A percentile compares a stretch with the other conserved stretches of the same genome.
These are phyloP conservation scores for Beaufortia kweichowensis DNA, from an alignment of 2,113 vertebrate species.

Conservation along the genomic window DNA sequence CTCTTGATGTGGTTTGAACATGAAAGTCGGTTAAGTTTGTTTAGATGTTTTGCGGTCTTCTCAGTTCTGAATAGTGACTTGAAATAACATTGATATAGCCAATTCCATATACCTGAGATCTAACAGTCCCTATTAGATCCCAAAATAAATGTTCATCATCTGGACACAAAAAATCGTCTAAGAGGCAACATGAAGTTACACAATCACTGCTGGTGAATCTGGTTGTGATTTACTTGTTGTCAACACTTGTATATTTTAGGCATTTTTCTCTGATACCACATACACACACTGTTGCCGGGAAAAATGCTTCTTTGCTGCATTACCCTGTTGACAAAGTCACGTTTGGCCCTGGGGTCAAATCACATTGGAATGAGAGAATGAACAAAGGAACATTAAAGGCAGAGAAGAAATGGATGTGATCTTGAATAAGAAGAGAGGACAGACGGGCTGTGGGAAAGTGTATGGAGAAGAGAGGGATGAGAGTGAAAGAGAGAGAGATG, in stretches of 20 bases:
- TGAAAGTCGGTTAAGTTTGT: no score
- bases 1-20: no score
- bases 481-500: constrained; percentile 6
- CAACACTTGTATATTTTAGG: constrained; percentile 25
- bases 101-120: no score
- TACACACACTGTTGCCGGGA: constrained; percentile 26
- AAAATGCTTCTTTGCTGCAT: background rate
- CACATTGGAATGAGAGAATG: background rate
- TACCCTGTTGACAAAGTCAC: background rate
- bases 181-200: constrained; percentile 14
- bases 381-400: background rate
- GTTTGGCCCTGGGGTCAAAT: constrained; percentile 11
- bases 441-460: background rate
- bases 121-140: background rate
- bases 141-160: background rate
- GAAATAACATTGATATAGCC: no score
- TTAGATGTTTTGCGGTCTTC: background rate
- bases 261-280: constrained; percentile 18
- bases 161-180: background rate
- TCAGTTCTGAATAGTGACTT: no score
- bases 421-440: background rate
- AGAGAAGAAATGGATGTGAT: background rate
- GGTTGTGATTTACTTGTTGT: constrained; percentile 38
- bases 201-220: constrained; percentile 36
- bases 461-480: background rate